Conservation (phyloP, 2,797 vertebrate genomes). For the Acanthornis magna region DNA sequence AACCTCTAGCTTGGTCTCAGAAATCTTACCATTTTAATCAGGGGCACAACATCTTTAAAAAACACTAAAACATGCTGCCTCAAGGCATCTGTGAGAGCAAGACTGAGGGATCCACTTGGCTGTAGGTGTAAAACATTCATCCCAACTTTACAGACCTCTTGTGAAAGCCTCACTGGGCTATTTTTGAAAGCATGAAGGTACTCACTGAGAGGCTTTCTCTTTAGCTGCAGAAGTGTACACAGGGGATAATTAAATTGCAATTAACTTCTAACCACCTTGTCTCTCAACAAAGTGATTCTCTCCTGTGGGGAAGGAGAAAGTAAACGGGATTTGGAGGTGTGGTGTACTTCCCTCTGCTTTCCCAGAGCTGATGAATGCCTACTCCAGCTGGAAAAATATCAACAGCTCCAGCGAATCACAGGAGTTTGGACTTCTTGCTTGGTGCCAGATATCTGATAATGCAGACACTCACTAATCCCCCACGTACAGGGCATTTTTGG, state of each 20-base stretch:
- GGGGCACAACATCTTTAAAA: neutral
- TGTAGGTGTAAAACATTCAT: neutral
- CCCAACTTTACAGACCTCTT: neutral
- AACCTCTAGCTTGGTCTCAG: neutral
- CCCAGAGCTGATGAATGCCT: slow-evolving; percentile 16
- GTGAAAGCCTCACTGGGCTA: neutral
- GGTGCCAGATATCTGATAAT: slow-evolving; percentile 15
- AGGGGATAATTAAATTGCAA: slow-evolving; percentile 41
- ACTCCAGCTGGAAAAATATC: slow-evolving; percentile 55
- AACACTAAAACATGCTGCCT: neutral
- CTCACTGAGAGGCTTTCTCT: neutral
- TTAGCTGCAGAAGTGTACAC: neutral
- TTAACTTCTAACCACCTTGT: slow-evolving; percentile 49
- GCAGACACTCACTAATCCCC: slow-evolving; percentile 10
- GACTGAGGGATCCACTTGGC: neutral
- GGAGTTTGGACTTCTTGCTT: neutral
- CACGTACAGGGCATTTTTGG: neutral
- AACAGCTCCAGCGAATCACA: neutral
- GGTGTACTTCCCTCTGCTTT: neutral
- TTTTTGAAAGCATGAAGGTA: neutral
- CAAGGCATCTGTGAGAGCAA: neutral
- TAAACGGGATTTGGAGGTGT: slow-evolving; percentile 25
- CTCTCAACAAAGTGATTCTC: slow-evolving; percentile 40
- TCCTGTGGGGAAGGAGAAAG: slow-evolving; percentile 47
- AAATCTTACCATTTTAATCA: neutral